These are phyloP conservation scores for Micrastur ruficollis DNA, from an alignment of 2,797 vertebrate species.

Conservation along the genomic window DNA sequence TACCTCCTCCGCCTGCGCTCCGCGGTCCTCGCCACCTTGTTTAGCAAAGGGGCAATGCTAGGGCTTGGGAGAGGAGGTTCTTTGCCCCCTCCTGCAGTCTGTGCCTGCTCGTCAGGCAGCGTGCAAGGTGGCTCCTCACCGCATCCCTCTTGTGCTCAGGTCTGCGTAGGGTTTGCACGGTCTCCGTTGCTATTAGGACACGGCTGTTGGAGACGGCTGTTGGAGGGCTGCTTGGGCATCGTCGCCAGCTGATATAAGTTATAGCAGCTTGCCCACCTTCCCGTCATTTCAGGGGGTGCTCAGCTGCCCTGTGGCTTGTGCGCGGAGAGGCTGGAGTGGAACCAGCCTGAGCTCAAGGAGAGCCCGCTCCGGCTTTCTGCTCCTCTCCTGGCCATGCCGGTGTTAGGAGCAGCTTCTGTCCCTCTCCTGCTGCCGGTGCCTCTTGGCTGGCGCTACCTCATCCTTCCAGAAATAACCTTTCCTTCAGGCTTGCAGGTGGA, in stretches of 20 bases:
- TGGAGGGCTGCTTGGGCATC: neutral
- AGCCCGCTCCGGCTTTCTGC: neutral
- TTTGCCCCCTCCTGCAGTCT: neutral
- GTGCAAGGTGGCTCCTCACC: neutral
- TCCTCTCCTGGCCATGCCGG: neutral
- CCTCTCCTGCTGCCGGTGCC: neutral
- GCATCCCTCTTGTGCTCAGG: neutral
- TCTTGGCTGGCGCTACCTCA: rapidly evolving
- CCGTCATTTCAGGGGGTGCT: neutral
- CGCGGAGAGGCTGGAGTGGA: neutral
- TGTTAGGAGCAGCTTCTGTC: neutral
- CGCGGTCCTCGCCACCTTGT: rapidly evolving
- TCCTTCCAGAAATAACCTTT: neutral
- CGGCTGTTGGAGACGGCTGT: neutral
- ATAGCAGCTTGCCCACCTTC: neutral
- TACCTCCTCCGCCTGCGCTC: rapidly evolving
- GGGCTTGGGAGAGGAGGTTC: neutral
- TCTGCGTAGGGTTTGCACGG: rapidly evolving
- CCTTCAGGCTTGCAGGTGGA: neutral
- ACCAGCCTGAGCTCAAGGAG: neutral
- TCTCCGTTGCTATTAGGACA: neutral
- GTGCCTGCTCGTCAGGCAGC: neutral
- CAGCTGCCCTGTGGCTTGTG: neutral
- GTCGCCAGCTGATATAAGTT: rapidly evolving
- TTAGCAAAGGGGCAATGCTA: neutral